Conservation (phyloP, 2,888 invertebrate species). For the Eupithecia subumbrata region DNA sequence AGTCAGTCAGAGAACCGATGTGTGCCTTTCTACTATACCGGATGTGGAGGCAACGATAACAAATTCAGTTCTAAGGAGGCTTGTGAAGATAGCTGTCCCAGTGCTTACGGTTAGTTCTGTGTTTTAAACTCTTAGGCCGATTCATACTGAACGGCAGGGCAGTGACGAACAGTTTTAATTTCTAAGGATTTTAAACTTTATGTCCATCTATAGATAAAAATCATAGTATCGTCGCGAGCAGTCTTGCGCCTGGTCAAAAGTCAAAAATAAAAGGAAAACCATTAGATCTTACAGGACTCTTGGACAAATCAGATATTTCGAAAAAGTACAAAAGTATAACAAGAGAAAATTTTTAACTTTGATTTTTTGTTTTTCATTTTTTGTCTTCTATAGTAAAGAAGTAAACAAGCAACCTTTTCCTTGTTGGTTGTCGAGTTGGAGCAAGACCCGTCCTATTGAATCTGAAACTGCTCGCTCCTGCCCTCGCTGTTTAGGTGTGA, state of each 20-base stretch:
- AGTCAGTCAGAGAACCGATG: slow-evolving; percentile 92
- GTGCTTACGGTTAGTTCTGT: slow-evolving; percentile 88
- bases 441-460: neutral
- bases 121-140: neutral
- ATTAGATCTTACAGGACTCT: no score
- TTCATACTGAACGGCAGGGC: neutral
- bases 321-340: neutral
- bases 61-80: slow-evolving; percentile 89
- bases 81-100: slow-evolving; percentile 91
- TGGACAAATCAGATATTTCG: neutral
- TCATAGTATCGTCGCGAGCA: neutral
- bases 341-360: no score
- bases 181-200: neutral
- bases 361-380: no score
- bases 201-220: neutral
- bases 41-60: slow-evolving; percentile 96
- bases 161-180: neutral
- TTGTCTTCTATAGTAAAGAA: no score
- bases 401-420: no score
- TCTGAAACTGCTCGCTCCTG: neutral
- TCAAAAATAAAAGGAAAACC: no score
- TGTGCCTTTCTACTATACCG: slow-evolving; percentile 96
- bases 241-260: neutral
- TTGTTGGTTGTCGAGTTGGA: no score
- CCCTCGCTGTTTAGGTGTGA: neutral